These are phyloP conservation scores for Malaclemys terrapin DNA, from an alignment of 2,113 vertebrate species.

Conservation along the genomic window DNA sequence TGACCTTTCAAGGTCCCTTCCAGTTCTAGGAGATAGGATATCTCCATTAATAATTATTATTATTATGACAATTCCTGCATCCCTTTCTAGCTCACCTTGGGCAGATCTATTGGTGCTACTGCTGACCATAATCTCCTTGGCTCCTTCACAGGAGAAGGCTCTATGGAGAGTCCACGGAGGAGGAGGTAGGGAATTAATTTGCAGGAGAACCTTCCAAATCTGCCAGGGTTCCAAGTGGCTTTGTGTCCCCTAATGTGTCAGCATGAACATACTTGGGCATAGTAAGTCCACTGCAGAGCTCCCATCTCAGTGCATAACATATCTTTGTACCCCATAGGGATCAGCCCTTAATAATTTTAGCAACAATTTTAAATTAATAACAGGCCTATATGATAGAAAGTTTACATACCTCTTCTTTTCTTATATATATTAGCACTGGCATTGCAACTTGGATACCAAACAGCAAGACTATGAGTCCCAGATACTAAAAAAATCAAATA, in stretches of 20 bases:
- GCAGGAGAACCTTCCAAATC: neutral
- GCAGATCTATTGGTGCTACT: neutral
- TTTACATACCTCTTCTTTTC: slow-evolving; percentile 51
- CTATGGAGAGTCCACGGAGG: neutral
- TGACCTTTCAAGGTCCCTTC: too few relatives aligned
- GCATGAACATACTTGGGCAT: neutral
- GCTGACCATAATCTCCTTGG: neutral
- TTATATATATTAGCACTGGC: slow-evolving; percentile 12
- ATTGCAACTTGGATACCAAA: slow-evolving; percentile 19
- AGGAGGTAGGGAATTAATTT: neutral
- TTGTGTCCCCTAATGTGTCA: neutral
- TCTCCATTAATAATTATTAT: too few relatives aligned
- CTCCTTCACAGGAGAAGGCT: neutral
- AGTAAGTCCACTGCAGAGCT: neutral
- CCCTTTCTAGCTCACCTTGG: neutral
- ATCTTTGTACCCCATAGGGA: neutral
- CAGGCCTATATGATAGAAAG: neutral
- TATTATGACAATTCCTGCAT: neutral
- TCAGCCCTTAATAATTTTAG: neutral
- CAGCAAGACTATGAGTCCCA: slow-evolving; percentile 28
- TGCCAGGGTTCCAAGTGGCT: neutral
- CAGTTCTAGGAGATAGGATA: too few relatives aligned
- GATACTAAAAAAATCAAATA: slow-evolving; percentile 40
- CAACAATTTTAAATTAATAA: neutral
- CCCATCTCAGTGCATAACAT: neutral